Conservation (phyloP, 2,797 vertebrate species). For the Sarcophilus harrisii region DNA sequence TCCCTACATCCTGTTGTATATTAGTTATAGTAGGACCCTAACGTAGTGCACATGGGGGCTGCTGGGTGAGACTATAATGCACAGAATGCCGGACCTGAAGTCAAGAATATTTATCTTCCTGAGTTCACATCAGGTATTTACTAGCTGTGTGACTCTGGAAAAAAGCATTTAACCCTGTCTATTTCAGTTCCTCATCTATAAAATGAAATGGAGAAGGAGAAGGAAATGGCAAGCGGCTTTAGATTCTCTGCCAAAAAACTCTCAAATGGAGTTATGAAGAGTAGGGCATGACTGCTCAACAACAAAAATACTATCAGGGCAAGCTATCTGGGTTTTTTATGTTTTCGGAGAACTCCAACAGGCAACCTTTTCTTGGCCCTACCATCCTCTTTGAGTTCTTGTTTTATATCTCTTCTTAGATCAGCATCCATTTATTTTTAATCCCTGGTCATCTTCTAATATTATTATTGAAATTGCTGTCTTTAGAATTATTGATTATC, state of each 20-base stretch:
- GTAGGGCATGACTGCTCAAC: not conserved
- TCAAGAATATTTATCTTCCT: not conserved
- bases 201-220: not conserved
- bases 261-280: not conserved
- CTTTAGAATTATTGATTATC: not conserved
- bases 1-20: not conserved
- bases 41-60: not conserved
- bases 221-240: not conserved
- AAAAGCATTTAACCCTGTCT: not conserved
- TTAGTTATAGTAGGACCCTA: not conserved
- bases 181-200: not conserved
- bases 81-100: not conserved
- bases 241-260: not conserved
- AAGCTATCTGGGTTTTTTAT: not conserved
- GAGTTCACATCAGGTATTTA: not conserved
- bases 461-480: not conserved
- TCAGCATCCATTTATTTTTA: not conserved
- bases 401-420: not conserved
- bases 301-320: not conserved
- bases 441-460: not conserved
- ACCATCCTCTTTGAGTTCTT: not conserved
- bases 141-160: not conserved
- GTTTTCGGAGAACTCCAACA: not conserved
- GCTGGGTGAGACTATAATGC: not conserved
- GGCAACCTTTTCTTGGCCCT: not conserved